Conservation (phyloP, 2,888 invertebrate genomes). For the Helicoverpa assulta region DNA sequence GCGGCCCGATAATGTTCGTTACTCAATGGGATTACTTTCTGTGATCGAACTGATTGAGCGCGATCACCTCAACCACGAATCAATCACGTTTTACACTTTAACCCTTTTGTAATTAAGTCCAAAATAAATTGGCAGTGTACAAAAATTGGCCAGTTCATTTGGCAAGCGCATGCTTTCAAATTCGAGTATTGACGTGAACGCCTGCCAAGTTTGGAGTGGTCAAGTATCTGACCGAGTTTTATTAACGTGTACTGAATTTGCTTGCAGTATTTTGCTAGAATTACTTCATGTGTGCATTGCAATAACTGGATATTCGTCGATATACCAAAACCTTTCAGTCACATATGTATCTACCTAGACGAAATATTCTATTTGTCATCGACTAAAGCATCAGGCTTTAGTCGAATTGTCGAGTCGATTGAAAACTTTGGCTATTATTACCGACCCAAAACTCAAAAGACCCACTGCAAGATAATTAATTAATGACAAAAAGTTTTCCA, state of each 20-base stretch:
- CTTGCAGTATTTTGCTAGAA: slow-evolving; percentile 36
- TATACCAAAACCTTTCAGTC: not conserved
- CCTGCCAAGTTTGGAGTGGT: slow-evolving; percentile 69
- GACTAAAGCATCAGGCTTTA: too few relatives aligned
- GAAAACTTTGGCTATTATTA: not conserved
- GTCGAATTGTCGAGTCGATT: too few relatives aligned
- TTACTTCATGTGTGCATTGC: slow-evolving; percentile 21
- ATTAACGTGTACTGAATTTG: slow-evolving; percentile 47
- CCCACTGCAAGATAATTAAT: not conserved
- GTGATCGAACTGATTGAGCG: slow-evolving; percentile 57
- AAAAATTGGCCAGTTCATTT: slow-evolving; percentile 69
- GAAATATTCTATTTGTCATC: too few relatives aligned
- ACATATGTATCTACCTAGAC: not conserved
- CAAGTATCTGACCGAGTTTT: slow-evolving; percentile 64
- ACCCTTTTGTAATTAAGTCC: slow-evolving; percentile 52
- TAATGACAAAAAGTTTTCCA: not conserved
- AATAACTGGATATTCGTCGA: slow-evolving; percentile 16
- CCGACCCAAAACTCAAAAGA: not conserved
- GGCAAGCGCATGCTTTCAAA: slow-evolving; percentile 68
- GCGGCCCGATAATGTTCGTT: slow-evolving; percentile 63
- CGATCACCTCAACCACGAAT: slow-evolving; percentile 37
- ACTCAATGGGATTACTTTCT: slow-evolving; percentile 64
- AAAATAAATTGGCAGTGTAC: slow-evolving; percentile 57
- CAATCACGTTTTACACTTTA: slow-evolving; percentile 41
- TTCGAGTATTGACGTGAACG: slow-evolving; percentile 66